Evolutionary conservation across 1,140 invertebrate genomes (phyloP).

Genomic region (Diprion similis): DNA sequence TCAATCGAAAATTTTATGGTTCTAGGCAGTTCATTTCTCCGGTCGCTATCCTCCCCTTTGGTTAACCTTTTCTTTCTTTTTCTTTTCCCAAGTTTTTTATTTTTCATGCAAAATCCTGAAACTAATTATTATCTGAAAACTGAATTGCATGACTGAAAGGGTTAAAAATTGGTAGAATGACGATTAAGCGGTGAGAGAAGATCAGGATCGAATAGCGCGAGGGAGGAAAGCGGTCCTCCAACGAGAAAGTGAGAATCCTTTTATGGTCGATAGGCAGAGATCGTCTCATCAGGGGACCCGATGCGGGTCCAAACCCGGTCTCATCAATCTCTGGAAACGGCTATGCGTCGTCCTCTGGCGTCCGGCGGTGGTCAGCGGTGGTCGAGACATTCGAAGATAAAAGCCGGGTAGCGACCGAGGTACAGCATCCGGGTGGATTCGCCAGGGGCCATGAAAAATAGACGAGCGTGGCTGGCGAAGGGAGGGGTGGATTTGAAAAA

Average conservation of each 20-base stretch:
- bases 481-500: neutral
- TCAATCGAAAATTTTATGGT: too few species aligned
- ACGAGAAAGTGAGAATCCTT: conserved; percentile 4
- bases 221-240: neutral
- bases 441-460: conserved; percentile 4
- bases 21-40: too few species aligned
- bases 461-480: neutral
- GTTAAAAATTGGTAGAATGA: too few species aligned
- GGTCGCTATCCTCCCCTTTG: too few species aligned
- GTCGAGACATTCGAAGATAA: neutral
- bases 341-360: neutral
- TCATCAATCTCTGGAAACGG: neutral
- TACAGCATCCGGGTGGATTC: neutral
- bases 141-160: too few species aligned
- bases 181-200: neutral
- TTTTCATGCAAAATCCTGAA: too few species aligned
- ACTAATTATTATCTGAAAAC: too few species aligned
- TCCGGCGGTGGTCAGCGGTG: neutral
- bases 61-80: too few species aligned
- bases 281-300: conserved; percentile 2
- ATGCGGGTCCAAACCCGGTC: neutral
- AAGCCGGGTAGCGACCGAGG: neutral
- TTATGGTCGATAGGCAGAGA: neutral
- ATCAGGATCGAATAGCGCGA: neutral
- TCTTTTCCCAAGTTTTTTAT: too few species aligned